Evolutionary conservation across 2,113 vertebrate species (phyloP), one percentile per base, ranked within the genome.

Genomic region (Tiliqua scincoides): DNA sequence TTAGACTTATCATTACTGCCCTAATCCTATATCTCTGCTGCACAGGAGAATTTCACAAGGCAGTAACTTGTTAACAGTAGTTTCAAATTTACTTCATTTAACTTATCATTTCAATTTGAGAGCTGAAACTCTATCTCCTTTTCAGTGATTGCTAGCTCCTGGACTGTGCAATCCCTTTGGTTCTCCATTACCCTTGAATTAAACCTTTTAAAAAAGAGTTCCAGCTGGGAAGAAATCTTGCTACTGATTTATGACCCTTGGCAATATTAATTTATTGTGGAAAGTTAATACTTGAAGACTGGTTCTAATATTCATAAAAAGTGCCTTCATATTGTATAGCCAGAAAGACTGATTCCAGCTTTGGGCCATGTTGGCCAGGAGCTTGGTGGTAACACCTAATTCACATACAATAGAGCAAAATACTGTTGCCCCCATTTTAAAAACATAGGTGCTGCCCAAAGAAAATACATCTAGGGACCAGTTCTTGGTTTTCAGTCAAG

Each of bases 401-500:
- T 87, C 79, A n/a, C 87, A 37, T 75, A 68, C 57, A 87, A 59
- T 0, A 48, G 35, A 81, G 61, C 52, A 70, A 59, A 14, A 0
- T 0, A 5, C 63, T 63, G 40, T 57, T 72, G 61, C 79, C 57
- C 54, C 87, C 12, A 0, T 70, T n/a, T 87, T 78, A 52, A 14
- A 85, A 88, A 81, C 8, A 59, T 15, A 87, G 68, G 27, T 80
- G 62, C 48, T 90, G 57, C 77, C 67, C 35, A 15, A 10, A 78
- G 52, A 57, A 87, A 7, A 27, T 80, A 0, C 2, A 54, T 35
- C 48, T 37, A 17, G 4, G 5, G 27, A 87, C 59, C 54, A 57
- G 0, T 30, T 35, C 40, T 62, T 20, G 0, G 0, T 35, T n/a
- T 82, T 23, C 20, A 1, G 8, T 1, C 0, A 1, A 40, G 59